phyloP scores from a whole-genome alignment of 2,113 vertebrate genomes.

The Microcebus griseorufus region DNA sequence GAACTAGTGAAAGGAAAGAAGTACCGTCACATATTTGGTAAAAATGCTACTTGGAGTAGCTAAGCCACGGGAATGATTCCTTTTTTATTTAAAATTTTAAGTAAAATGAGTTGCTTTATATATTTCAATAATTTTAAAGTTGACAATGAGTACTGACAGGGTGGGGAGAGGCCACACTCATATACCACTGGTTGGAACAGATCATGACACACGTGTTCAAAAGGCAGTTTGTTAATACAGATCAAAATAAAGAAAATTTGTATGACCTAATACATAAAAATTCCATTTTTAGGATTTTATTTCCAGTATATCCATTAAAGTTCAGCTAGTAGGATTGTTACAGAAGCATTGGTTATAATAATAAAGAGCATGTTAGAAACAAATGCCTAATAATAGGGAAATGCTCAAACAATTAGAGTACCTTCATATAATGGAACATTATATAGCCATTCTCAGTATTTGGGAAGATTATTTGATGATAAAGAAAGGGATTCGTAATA shows the following conservation, averaged over 20 bases:
- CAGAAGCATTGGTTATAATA: neutral
- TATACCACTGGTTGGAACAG: neutral
- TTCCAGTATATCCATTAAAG: neutral
- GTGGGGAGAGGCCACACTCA: too few relatives aligned
- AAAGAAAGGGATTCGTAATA: too few relatives aligned
- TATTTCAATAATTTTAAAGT: neutral
- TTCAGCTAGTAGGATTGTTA: neutral
- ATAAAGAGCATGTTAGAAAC: neutral
- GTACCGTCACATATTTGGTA: neutral
- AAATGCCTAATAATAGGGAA: too few relatives aligned
- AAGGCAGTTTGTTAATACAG: neutral
- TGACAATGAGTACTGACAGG: neutral
- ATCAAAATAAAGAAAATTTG: neutral
- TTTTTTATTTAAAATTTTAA: neutral
- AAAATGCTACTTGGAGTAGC: neutral
- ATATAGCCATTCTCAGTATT: too few relatives aligned
- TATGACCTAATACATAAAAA: neutral
- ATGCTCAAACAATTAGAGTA: neutral
- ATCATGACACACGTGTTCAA: neutral
- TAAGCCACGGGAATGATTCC: neutral
- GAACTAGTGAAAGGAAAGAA: neutral
- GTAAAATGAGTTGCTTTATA: neutral
- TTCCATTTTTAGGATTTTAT: neutral
- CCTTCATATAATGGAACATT: neutral
- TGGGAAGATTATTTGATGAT: slow-evolving; percentile 6